phyloP scores from a whole-genome alignment of 2,888 invertebrate genomes.

The Caenorhabditis sinica region DNA sequence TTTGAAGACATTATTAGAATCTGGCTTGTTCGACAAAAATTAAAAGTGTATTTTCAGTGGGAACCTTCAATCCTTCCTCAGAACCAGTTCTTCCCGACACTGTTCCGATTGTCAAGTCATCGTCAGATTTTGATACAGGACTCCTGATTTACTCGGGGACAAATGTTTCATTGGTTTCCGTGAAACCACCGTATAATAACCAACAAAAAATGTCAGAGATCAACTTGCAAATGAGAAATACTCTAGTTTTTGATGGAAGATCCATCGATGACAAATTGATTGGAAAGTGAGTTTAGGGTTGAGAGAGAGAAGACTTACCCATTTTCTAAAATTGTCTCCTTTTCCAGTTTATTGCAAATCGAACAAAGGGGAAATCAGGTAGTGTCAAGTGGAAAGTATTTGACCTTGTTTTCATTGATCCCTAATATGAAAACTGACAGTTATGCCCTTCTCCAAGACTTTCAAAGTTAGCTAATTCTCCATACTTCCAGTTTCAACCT shows the following conservation, averaged over 20 bases:
- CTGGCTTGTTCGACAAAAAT: neutral
- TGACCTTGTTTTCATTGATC: conserved; percentile 23
- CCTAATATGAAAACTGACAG: conserved; percentile 9
- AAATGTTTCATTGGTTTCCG: conserved; percentile 11
- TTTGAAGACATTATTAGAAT: neutral
- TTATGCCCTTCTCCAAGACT: conserved; percentile 29
- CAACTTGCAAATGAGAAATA: conserved; percentile 30
- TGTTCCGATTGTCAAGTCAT: conserved; percentile 12
- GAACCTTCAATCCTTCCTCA: conserved; percentile 14
- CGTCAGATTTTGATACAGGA: conserved; percentile 24
- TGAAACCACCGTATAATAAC: neutral
- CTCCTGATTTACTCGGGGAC: conserved; percentile 13
- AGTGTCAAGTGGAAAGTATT: conserved; percentile 24
- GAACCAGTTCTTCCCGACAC: conserved; percentile 8
- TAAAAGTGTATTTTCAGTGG: conserved; percentile 4
- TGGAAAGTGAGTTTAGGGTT: conserved; percentile 9
- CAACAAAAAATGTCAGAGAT: neutral
- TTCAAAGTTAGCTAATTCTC: neutral
- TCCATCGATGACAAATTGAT: conserved; percentile 20
- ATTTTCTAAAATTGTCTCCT: neutral
- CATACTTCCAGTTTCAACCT: neutral
- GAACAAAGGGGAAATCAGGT: conserved; percentile 11
- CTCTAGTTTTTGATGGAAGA: conserved; percentile 36
- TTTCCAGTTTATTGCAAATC: conserved; percentile 27
- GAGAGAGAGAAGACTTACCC: too few species aligned